Evolutionary conservation across 2,113 vertebrate species (phyloP), one percentile per base, ranked within the genome.

Genomic region (Cottus gobio): DNA sequence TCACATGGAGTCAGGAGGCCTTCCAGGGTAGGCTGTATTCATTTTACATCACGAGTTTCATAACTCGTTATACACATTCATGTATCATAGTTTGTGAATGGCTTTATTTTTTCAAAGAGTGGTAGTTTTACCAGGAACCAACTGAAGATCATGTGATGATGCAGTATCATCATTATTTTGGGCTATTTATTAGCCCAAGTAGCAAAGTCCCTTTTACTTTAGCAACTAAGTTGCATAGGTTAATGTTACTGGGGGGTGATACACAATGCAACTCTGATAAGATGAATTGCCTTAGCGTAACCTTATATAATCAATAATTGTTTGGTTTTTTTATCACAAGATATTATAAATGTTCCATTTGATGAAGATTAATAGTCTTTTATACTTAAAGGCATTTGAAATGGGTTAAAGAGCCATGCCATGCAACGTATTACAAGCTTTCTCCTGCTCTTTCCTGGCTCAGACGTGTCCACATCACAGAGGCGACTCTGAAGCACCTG

Each of bases 391-490:
- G 5, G 36, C 2, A 37, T 58, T 31, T 60, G 34, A 31, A 60
- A 12, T 24, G 1, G 7, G 24, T 63, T 7, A 39, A 39, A 39
- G 36, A 37, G n/a, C n/a, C 9, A 4, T 15, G 8, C 18, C 24
- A 48, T 48, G 26, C 22, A n/a, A 42, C 16, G 18, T 30, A n/a
- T 71, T 74, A 52, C 0, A 63, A 64, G 57, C 15, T n/a, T 65
- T 62, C 12, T 18, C 10, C 13, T 68, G 16, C 46, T 58, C 20
- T 44, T 60, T 26, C 18, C 0, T 61, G 1, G 20, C 26, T 28
- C 82, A 99, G 98, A 60, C 97, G 98, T 7, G 98, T 99, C 18
- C 98, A 99, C 90, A 99, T 99, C 94, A 99, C 98, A 1, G 97
- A 99, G 88, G 97, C 98, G 0, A 99, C 98, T 0, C 91, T 99